Percentiles rank a stretch among this genome's conserved stretches.
These are phyloP conservation scores for Nebria ingens DNA, from an alignment of 1,140 invertebrate genomes.

Conservation along the genomic window DNA sequence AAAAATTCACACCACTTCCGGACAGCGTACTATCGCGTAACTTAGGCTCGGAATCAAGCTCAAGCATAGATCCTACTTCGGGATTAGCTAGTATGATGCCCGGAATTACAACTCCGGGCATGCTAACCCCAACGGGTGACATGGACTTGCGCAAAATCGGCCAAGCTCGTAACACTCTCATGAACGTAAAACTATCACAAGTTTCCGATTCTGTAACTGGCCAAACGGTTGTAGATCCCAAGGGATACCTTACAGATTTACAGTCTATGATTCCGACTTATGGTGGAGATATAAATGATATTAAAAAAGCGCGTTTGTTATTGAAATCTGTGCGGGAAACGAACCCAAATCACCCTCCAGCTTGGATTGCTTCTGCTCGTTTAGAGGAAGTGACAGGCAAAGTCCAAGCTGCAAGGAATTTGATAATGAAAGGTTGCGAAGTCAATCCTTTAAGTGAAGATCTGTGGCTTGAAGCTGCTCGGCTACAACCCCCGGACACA, in stretches of 20 bases:
- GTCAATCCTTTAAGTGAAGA: conserved; percentile 97
- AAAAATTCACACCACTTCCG: conserved; percentile 95
- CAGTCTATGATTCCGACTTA: conserved; percentile 98
- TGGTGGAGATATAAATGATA: conserved; percentile 97
- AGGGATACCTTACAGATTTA: conserved; percentile 96
- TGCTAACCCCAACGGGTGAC: conserved; percentile 77
- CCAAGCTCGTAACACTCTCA: conserved; percentile 96
- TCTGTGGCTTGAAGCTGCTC: conserved; percentile 94
- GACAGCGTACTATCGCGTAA: conserved; percentile 92
- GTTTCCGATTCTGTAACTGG: conserved; percentile 96
- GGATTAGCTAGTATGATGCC: conserved; percentile 78
- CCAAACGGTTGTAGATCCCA: conserved; percentile 99
- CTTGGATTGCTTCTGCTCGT: conserved; percentile 98
- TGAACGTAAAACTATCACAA: conserved; percentile 98
- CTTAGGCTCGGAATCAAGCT: conserved; percentile 70
- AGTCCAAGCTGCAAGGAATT: conserved; percentile 67
- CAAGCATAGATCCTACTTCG: conserved; percentile 75
- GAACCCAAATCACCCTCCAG: conserved; percentile 97
- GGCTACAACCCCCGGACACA: conserved; percentile 88
- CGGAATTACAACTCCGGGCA: conserved; percentile 64
- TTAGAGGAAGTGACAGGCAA: conserved; percentile 97
- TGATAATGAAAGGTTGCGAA: conserved; percentile 95
- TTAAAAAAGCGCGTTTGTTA: conserved; percentile 94
- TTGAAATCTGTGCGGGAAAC: conserved; percentile 97
- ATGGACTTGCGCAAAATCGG: conserved; percentile 98